Base-by-base conservation (phyloP, 2,888 invertebrate species). In the Elmis aenea region DNA sequence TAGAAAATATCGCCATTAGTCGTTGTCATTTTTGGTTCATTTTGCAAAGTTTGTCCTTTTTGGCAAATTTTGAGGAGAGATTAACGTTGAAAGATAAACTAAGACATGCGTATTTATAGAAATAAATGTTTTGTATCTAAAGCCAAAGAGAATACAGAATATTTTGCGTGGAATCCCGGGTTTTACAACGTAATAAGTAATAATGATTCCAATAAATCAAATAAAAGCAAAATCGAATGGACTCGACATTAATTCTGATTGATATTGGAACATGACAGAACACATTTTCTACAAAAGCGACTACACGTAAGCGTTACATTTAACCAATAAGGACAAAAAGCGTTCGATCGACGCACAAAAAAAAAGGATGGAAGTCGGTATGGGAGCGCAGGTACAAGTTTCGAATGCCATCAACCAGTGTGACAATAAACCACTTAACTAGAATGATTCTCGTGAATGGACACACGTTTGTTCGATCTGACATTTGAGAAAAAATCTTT, bases 371-470 rank as follows among this genome's bases (percentile, higher is more conserved):
- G 33, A 26, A 18, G 20, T 3, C 8, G 20, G 14, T 22, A 28
- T 22, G 27, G 38, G 33, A 32, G 21, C 32, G 32, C 42, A 38
- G 42, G 42, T 38, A 51, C 45, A 42, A 50, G 49, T 54, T 55
- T 41, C 48, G 50, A 58, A 55, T 54, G 48, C 57, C 57, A 54
- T 55, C n/a, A n/a, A n/a, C 56, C 52, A 51, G 53, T 54, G 60
- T 59, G 65, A 67, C 66, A 66, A 67, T 67, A 66, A 65, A 66
- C 66, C 67, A 67, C 67, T 67, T 67, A 67, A 64, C 61, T 62
- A 59, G 62, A 64, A 65, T 64, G 65, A 65, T 64, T 62, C 59
- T 58, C 54, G 57, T 62, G 62, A 66, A 65, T 61, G 63, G 63
- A 61, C 65, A 65, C 64, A 64, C 63, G 61, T 62, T 64, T 59